These are phyloP conservation scores for Euura saliciscinereae DNA, from an alignment of 1,140 invertebrate genomes.

Conservation along the genomic window DNA sequence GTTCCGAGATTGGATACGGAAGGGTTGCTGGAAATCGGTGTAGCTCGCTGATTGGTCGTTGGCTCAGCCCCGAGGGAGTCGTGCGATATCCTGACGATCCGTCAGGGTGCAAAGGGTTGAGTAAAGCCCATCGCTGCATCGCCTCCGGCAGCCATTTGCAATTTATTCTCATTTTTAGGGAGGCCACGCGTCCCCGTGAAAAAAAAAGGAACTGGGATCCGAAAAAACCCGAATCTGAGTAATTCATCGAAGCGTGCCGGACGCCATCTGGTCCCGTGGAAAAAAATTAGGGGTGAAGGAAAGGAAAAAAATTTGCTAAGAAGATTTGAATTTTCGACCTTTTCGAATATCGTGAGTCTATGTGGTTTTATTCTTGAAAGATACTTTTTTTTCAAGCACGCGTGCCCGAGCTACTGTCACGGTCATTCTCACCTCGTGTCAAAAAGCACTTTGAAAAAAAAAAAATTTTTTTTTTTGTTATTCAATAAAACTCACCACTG, in stretches of 20 bases:
- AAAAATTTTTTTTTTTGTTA: neutral
- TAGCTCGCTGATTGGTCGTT: neutral
- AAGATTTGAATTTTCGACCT: constrained; percentile 28
- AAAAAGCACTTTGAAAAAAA: neutral
- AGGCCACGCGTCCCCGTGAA: no score
- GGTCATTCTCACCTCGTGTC: constrained; percentile 21
- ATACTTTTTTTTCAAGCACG: neutral
- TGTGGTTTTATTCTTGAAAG: neutral
- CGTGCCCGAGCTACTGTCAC: constrained; percentile 7
- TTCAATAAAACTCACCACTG: neutral
- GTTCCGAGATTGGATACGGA: neutral
- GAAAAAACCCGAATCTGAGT: neutral
- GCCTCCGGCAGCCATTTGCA: neutral
- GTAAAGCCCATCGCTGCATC: neutral
- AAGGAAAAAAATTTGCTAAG: constrained; percentile 30
- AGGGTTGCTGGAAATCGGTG: neutral
- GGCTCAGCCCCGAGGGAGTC: neutral
- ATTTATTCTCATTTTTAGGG: neutral
- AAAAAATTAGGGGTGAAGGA: neutral
- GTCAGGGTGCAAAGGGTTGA: neutral
- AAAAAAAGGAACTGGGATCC: no score
- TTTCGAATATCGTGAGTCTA: neutral
- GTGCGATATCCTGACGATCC: neutral
- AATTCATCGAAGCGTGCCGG: neutral
- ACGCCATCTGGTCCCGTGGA: neutral